A percentile compares a stretch with the other conserved stretches of the same genome.
phyloP scores from a whole-genome alignment of 2,888 invertebrate genomes.

The Parochlus steinenii region DNA sequence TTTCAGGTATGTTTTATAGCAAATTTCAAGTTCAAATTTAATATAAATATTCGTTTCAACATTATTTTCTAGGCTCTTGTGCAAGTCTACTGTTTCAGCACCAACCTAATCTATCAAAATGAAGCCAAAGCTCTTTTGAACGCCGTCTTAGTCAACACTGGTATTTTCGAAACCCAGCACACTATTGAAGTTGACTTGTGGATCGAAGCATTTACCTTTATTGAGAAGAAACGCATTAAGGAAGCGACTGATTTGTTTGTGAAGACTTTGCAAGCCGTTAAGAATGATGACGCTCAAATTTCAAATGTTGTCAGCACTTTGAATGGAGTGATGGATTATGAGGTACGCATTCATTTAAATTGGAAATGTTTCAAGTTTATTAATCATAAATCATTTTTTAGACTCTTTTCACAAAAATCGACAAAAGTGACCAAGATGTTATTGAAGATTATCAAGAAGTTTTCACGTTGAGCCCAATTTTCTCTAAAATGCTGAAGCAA shows the following conservation, averaged over 20 bases:
- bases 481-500: not conserved
- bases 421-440: not conserved
- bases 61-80: not conserved
- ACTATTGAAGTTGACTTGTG: constrained; percentile 48
- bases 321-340: not conserved
- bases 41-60: not conserved
- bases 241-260: constrained; percentile 3
- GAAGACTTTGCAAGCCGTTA: not conserved
- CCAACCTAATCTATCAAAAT: constrained; percentile 16
- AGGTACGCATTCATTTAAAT: not conserved
- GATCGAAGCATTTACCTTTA: constrained; percentile 32
- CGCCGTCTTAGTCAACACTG: constrained; percentile 41
- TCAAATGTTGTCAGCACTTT: constrained; percentile 13
- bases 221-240: constrained; percentile 14
- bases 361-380: not conserved
- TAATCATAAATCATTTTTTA: too few species aligned
- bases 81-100: constrained; percentile 1
- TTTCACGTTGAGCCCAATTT: constrained; percentile 1
- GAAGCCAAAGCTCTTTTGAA: constrained; percentile 38
- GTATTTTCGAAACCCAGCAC: constrained; percentile 44
- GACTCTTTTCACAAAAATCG: too few species aligned
- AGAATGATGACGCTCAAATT: constrained; percentile 12
- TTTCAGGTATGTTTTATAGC: constrained; percentile 19
- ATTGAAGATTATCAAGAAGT: too few species aligned
- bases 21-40: constrained; percentile 1